Percentiles rank a stretch among this genome's conserved stretches.
phyloP scores from a whole-genome alignment of 2,888 invertebrate species.

The Drosophila nr. perissopoda region DNA sequence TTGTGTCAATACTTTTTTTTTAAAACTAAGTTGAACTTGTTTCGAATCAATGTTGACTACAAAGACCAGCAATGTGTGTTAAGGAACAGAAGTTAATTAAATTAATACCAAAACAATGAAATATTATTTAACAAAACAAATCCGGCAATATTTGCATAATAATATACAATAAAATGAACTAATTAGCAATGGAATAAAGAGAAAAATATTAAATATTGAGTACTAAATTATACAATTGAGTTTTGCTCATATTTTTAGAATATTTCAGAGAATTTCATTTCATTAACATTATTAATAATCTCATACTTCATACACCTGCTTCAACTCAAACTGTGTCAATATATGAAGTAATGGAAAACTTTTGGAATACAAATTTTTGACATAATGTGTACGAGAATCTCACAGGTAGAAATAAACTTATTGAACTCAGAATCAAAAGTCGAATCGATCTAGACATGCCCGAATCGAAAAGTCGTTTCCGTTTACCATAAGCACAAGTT shows the following conservation, averaged over 20 bases:
- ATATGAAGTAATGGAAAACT: background rate
- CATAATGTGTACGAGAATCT: background rate
- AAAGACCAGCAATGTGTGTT: conserved; percentile 54
- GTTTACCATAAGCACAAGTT: no score
- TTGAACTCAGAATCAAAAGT: background rate
- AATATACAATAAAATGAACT: conserved; percentile 49
- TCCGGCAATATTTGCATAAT: conserved; percentile 76
- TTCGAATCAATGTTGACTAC: conserved; percentile 46
- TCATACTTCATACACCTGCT: background rate
- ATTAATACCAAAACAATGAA: conserved; percentile 31
- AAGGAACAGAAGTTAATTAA: conserved; percentile 49
- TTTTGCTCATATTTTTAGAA: background rate
- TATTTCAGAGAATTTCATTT: background rate
- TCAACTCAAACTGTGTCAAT: background rate
- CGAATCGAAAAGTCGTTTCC: background rate
- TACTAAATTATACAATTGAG: conserved; percentile 8
- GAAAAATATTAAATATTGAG: conserved; percentile 33
- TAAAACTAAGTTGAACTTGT: conserved; percentile 50
- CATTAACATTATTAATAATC: background rate
- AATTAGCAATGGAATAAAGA: conserved; percentile 65
- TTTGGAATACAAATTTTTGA: background rate
- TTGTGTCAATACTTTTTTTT: conserved; percentile 41
- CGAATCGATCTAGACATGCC: background rate
- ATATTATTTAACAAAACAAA: conserved; percentile 47
- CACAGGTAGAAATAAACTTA: background rate